Evolutionary conservation across 2,797 vertebrate species (phyloP), one percentile per base, ranked within the genome.

Genomic region (Otolemur crassicaudatus): DNA sequence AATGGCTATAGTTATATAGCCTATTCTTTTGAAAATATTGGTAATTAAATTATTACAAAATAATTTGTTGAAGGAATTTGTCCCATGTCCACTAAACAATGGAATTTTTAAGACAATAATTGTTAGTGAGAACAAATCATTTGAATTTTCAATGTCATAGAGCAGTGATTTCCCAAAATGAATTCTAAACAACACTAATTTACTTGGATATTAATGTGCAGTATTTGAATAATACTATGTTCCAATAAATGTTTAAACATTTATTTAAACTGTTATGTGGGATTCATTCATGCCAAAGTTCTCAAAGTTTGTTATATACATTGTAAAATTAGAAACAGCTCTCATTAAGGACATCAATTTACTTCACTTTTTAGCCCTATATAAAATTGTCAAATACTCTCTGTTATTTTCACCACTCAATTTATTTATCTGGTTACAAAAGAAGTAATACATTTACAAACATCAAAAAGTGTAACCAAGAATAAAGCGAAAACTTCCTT

Each of bases 1-100:
- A 89, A 37, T 73, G 40, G 11, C 29, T 95, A 65, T 96, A 97
- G 97, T 98, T 97, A 94, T 25, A 56, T 88, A 82, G 85, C 17
- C 23, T 94, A 53, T 89, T 89, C 37, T 65, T 96, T 53, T 85
- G 56, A 93, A 60, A 83, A 13, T 4, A 96, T 46, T 97, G 97
- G 92, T 9, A 12, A 86, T 94, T 84, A 56, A 49, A 63, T 87
- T 96, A 61, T 81, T 96, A 89, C 1, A 10, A 90, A 89, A 53
- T 73, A 49, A 46, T 49, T 49, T 49, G 12, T 49, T 49, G 49
- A 49, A 49, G 49, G 49, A 49, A 60, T 31, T 17, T 43, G 40
- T 96, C 96, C 61, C 81, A 70, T 91, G n/a, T 89, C 31, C 43
- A 81, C 27, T 83, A 93, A 37, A 60, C 43, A 80, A 2, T 65